Conservation (phyloP, 2,888 invertebrate species). For the Aleiodes alternator region DNA sequence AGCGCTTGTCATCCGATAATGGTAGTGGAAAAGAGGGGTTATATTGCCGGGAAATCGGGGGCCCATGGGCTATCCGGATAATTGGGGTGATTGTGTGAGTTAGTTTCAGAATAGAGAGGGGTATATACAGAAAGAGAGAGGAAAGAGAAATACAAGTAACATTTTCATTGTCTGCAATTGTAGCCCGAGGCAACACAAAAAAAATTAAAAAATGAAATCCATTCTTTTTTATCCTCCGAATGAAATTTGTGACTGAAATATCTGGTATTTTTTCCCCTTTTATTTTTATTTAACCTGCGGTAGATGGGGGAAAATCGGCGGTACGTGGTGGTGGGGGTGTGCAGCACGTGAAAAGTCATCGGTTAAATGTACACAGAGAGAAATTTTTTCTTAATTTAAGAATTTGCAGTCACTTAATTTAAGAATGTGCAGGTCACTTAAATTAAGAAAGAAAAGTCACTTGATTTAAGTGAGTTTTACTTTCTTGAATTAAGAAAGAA, state of each 20-base stretch:
- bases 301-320: neutral
- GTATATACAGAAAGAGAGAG: neutral
- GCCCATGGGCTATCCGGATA: constrained; percentile 66
- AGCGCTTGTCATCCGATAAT: constrained; percentile 75
- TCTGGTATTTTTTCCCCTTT: neutral
- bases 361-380: neutral
- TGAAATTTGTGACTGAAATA: constrained; percentile 3
- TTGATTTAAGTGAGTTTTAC: no score
- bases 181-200: constrained; percentile 7
- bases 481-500: no score
- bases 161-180: constrained; percentile 35
- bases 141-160: constrained; percentile 20
- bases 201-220: neutral
- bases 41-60: constrained; percentile 59
- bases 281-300: constrained; percentile 5
- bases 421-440: no score
- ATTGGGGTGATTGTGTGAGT: constrained; percentile 58
- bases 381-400: no score
- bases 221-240: constrained; percentile 3
- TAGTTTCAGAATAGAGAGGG: constrained; percentile 1
- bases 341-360: constrained; percentile 14
- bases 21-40: constrained; percentile 57
- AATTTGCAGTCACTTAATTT: no score
- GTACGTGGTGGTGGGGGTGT: neutral
- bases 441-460: no score